A percentile compares a stretch with the other conserved stretches of the same genome.
Conservation (phyloP, 1,140 invertebrate species). For the Leptonema lineaticorne region DNA sequence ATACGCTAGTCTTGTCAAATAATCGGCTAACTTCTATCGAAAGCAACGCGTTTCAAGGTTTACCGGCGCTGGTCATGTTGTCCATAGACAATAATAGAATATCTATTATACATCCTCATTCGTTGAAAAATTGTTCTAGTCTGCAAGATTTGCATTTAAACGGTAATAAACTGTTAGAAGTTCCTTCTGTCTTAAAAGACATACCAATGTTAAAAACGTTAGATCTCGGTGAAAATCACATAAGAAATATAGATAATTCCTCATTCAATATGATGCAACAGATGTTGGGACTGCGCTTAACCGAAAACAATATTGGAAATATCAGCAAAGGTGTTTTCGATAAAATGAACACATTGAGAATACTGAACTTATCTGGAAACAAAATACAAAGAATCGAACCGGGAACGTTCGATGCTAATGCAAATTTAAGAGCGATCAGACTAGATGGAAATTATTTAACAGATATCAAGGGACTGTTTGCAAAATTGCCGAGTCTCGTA, state of each 20-base stretch:
- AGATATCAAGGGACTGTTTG: slow-evolving; percentile 81
- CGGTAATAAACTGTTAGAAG: slow-evolving; percentile 77
- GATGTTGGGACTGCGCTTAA: slow-evolving; percentile 80
- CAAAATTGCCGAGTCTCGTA: slow-evolving; percentile 81
- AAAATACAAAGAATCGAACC: slow-evolving; percentile 82
- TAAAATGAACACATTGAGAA: slow-evolving; percentile 79
- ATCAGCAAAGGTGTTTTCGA: slow-evolving; percentile 81
- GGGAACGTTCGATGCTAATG: slow-evolving; percentile 80
- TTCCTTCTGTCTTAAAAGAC: slow-evolving; percentile 81
- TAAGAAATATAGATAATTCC: slow-evolving; percentile 77
- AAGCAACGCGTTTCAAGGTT: slow-evolving; percentile 73
- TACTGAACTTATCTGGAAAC: slow-evolving; percentile 85
- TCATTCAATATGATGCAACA: slow-evolving; percentile 79
- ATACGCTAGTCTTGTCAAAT: slow-evolving; percentile 82
- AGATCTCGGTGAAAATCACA: slow-evolving; percentile 87
- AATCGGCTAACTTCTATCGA: slow-evolving; percentile 81
- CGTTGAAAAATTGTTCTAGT: slow-evolving; percentile 80
- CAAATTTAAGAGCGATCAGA: slow-evolving; percentile 81
- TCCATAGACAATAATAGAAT: slow-evolving; percentile 85
- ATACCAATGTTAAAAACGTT: slow-evolving; percentile 81
- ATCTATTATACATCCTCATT: slow-evolving; percentile 71
- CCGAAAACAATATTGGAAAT: slow-evolving; percentile 86
- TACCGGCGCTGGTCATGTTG: slow-evolving; percentile 74
- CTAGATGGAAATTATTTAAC: slow-evolving; percentile 85
- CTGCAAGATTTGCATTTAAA: slow-evolving; percentile 87